Evolutionary conservation across 2,113 vertebrate genomes (phyloP).

Genomic region (Hemiprocne comata): DNA sequence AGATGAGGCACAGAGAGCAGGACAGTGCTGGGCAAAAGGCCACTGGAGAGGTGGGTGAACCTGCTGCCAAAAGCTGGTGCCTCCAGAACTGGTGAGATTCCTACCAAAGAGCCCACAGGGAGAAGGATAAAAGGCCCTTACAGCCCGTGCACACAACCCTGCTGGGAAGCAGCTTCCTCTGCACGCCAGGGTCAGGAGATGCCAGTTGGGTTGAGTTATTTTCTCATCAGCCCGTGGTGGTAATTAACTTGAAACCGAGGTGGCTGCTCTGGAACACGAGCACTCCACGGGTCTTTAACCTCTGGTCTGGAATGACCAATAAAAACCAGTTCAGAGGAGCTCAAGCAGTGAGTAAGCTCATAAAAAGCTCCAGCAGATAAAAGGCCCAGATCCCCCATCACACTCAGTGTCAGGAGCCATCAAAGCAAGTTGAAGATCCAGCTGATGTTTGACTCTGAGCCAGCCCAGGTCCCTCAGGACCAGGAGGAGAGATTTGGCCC

Average conservation of each 20-base stretch:
- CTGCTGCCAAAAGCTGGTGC: not conserved
- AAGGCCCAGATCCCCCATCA: not conserved
- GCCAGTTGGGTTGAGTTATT: not conserved
- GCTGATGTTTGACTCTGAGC: not conserved
- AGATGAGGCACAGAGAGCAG: accelerated
- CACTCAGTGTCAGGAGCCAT: not conserved
- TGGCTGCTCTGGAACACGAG: not conserved
- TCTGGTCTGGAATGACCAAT: not conserved
- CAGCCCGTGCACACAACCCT: accelerated
- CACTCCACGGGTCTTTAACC: not conserved
- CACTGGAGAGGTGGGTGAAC: not conserved
- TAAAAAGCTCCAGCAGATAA: not conserved
- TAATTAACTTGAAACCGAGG: not conserved
- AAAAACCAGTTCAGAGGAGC: not conserved
- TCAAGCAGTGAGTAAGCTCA: not conserved
- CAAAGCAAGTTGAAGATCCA: not conserved
- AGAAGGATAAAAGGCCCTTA: not conserved
- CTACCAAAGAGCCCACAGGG: too few species aligned
- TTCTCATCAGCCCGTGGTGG: not conserved
- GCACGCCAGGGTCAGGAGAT: not conserved
- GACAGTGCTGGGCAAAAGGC: not conserved
- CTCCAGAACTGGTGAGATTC: accelerated
- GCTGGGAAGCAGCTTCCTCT: not conserved
- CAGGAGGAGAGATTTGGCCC: not conserved
- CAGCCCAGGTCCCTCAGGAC: not conserved